Conservation (phyloP, 2,797 vertebrate genomes). For the Amniataba percoides region DNA sequence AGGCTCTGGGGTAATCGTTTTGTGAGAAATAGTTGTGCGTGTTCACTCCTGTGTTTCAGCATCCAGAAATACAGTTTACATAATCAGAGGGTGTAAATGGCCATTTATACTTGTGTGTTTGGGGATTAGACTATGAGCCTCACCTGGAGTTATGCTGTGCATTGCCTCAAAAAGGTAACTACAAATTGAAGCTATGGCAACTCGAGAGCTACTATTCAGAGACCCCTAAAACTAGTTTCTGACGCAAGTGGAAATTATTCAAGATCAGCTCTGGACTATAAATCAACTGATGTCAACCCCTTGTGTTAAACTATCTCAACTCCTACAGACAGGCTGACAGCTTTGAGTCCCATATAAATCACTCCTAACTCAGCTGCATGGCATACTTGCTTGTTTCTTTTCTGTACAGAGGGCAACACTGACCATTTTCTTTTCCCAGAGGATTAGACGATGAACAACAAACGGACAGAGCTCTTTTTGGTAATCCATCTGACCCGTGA, state of each 20-base stretch:
- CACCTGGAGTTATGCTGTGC: not conserved
- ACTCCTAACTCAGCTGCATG: constrained; percentile 7
- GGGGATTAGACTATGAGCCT: not conserved
- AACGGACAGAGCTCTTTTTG: constrained; percentile 49
- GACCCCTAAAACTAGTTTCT: not conserved
- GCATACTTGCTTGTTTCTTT: constrained; percentile 28
- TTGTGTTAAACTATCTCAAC: not conserved
- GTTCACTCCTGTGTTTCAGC: not conserved
- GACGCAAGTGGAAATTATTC: not conserved
- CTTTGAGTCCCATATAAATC: constrained; percentile 26
- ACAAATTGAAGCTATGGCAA: fast-evolving
- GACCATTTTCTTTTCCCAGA: constrained; percentile 52
- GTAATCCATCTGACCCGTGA: constrained; percentile 65
- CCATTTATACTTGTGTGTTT: not conserved
- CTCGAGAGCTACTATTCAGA: not conserved
- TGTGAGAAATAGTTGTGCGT: not conserved
- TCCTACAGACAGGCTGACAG: constrained; percentile 19
- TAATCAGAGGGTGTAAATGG: not conserved
- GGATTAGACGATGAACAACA: constrained; percentile 63
- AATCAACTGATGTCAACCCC: not conserved
- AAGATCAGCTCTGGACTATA: not conserved
- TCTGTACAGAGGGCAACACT: constrained; percentile 36
- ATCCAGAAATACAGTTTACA: not conserved
- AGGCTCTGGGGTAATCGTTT: constrained; percentile 30
- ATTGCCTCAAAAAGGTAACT: not conserved